Evolutionary conservation across 2,797 vertebrate genomes (phyloP).

Genomic region (Atherinosoma microstoma): DNA sequence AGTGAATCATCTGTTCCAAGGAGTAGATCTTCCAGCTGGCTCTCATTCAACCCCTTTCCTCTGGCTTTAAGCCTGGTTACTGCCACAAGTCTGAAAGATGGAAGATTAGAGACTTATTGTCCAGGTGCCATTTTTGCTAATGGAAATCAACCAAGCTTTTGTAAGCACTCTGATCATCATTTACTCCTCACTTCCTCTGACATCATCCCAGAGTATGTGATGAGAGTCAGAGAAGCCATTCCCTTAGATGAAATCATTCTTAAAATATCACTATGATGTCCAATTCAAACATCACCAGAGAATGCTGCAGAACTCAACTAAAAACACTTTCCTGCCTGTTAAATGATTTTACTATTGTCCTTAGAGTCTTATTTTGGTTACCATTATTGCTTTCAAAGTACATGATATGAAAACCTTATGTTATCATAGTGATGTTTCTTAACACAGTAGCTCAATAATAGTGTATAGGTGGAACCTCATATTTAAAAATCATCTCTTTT

Average conservation of each 20-base stretch:
- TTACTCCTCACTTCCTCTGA: conserved; percentile 29
- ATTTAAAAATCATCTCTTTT: background rate
- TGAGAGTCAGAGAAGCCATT: conserved; percentile 31
- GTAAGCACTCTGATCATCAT: conserved; percentile 41
- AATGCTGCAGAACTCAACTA: conserved; percentile 47
- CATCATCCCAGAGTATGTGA: conserved; percentile 39
- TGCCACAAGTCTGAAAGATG: conserved; percentile 55
- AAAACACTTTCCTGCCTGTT: conserved; percentile 3
- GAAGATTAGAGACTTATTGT: conserved; percentile 51
- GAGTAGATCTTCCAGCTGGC: conserved; percentile 64
- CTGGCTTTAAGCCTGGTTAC: conserved; percentile 54
- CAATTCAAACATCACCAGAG: conserved; percentile 39
- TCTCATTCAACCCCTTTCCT: conserved; percentile 40
- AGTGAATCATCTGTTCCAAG: conserved; percentile 77
- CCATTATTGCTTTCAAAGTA: background rate
- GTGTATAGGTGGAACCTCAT: too few species aligned
- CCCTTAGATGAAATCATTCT: conserved; percentile 23
- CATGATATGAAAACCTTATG: background rate
- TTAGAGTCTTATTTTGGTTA: background rate
- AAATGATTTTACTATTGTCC: background rate
- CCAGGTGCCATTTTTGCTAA: conserved; percentile 63
- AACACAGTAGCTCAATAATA: background rate
- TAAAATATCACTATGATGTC: conserved; percentile 49
- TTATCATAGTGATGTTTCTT: background rate
- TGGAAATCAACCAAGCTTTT: conserved; percentile 54